Evolutionary conservation across 2,113 vertebrate genomes (phyloP), one percentile per base, ranked within the genome.

Genomic region (Thymallus thymallus): DNA sequence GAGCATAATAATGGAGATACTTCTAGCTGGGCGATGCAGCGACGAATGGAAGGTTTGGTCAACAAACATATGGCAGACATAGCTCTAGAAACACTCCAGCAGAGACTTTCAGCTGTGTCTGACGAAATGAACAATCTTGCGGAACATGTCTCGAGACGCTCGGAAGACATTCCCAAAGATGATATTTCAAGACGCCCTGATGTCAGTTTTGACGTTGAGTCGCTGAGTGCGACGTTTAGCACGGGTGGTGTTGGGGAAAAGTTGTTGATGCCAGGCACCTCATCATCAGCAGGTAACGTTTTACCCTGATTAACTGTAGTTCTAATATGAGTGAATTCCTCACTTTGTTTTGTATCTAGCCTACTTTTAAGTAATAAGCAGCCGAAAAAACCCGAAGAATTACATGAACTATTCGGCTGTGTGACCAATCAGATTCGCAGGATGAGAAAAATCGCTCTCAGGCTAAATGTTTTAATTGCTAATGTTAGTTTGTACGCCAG

Each of bases 31-130:
- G 41, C 77, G 35, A 68, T 87, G 66, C 79, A 86, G 26, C 80
- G 78, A 24, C 82, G 88, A 18, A 70, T 83, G 74, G 82, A 88
- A 6, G 85, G 82, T 26, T 70, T 86, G 61, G 86, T 88, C 68
- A 87, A 82, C 55, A 88, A 85, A 84, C 86, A 89, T 35, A 84
- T 86, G 84, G 85, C 85, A 78, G 82, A 88, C 81, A 88, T 89
- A 65, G 86, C 85, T 75, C 23, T 87, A 32, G 85, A 86, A 22
- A 84, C 70, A 51, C 79, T 86, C 23, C 85, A 87, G 65, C 79
- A 88, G 63, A 75, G 88, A 61, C 82, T 86, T 56, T 72, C 76
- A 0, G 72, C 75, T 6, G 82, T 85, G 58, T 79, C 86, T 20
- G 83, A 86, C 1, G 86, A 88, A 55, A 84, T 86, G 70, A 77